A percentile compares a stretch with the other conserved stretches of the same genome.
phyloP scores from a whole-genome alignment of 2,113 vertebrate species.

The Trogon surrucura region DNA sequence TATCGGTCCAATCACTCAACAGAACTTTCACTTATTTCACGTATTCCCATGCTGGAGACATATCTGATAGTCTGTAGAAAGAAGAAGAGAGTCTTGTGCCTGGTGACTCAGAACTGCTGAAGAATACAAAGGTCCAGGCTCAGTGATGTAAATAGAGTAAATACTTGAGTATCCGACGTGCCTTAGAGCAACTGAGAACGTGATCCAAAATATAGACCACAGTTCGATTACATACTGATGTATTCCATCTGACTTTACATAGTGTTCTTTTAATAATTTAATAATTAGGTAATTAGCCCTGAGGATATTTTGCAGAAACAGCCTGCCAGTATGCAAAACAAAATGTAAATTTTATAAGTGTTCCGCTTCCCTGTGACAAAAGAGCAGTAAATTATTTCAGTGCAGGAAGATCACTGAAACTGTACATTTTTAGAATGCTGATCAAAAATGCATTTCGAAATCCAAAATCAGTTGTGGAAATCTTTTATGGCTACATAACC shows the following conservation, averaged over 20 bases:
- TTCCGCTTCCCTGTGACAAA: neutral
- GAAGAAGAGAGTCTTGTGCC: slow-evolving; percentile 57
- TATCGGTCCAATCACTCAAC: slow-evolving; percentile 57
- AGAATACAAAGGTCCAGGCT: slow-evolving; percentile 18
- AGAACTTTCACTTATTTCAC: slow-evolving; percentile 68
- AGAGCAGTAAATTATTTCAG: neutral
- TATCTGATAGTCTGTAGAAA: slow-evolving; percentile 51
- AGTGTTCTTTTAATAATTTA: slow-evolving; percentile 44
- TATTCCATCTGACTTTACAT: neutral
- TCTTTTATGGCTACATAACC: neutral
- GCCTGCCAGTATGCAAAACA: neutral
- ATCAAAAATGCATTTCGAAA: neutral
- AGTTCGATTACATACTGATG: neutral
- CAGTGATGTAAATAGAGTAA: neutral
- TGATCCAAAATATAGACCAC: neutral
- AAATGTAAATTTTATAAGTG: neutral
- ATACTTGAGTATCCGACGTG: neutral
- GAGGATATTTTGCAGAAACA: neutral
- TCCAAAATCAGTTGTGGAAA: neutral
- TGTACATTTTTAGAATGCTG: neutral
- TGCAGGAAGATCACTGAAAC: neutral
- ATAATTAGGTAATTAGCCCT: slow-evolving; percentile 37
- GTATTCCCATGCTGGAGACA: slow-evolving; percentile 44
- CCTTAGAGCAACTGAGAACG: neutral
- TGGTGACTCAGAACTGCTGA: slow-evolving; percentile 62